phyloP scores from a whole-genome alignment of 2,113 vertebrate species.

The Ancistrus triradiatus region DNA sequence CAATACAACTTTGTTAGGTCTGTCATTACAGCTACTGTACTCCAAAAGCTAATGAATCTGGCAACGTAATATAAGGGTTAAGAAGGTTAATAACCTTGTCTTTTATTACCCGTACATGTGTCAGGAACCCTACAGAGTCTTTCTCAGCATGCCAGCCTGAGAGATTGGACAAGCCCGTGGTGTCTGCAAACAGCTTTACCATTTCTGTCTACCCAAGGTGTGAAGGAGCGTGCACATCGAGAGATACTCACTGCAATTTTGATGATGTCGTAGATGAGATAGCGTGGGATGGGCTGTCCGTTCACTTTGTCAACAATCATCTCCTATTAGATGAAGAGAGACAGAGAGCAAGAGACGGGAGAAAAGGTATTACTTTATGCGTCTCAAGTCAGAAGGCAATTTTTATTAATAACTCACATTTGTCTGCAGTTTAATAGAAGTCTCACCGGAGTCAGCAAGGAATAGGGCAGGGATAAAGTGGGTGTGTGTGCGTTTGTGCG shows the following conservation, averaged over 20 bases:
- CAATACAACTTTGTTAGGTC: too few species aligned
- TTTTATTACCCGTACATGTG: too few species aligned
- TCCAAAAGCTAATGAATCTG: too few species aligned
- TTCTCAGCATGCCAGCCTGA: too few species aligned
- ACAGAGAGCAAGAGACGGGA: constrained; percentile 26
- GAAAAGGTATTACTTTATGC: not conserved
- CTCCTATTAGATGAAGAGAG: constrained; percentile 77
- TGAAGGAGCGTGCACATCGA: not conserved
- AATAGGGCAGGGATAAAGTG: too few species aligned
- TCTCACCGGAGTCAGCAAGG: not conserved
- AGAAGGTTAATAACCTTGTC: too few species aligned
- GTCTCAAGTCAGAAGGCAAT: not conserved
- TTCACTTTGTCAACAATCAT: constrained; percentile 99
- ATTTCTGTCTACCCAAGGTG: not conserved
- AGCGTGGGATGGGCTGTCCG: constrained; percentile 90
- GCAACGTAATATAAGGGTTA: too few species aligned
- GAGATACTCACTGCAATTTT: constrained; percentile 92
- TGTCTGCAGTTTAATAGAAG: constrained; percentile 2
- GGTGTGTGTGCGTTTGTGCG: not conserved
- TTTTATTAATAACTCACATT: not conserved
- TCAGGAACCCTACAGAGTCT: too few species aligned
- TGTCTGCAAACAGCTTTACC: too few species aligned
- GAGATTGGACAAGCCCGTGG: too few species aligned
- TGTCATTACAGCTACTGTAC: too few species aligned
- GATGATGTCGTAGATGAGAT: constrained; percentile 98